Evolutionary conservation across 2,113 vertebrate species (phyloP), one percentile per base, ranked within the genome.

Genomic region (Albula goreensis): DNA sequence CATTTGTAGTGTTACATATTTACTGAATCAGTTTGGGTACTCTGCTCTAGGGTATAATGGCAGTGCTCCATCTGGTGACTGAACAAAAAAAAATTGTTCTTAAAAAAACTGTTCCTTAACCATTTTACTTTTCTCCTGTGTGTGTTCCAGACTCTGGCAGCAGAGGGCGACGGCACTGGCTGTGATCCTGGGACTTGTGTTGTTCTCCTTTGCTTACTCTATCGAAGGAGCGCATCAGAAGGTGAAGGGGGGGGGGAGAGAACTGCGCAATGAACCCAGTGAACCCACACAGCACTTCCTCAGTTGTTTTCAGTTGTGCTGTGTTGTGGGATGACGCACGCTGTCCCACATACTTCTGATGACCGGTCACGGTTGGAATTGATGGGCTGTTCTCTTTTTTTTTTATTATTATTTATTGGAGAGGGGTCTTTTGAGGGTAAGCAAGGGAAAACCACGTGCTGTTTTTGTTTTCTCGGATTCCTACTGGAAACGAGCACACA

Each of bases 191-290:
- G 92, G 92, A 60, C 92, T 98, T 81, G 90, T 93, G 88, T 88
- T 94, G 86, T 95, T 97, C 89, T 92, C 91, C 91, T 91, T 96
- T 90, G 90, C 89, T 56, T 97, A 97, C 94, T 95, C 93, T 93
- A 90, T 96, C 90, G 96, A 98, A 92, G 97, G 97, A 93, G 85
- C 93, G 53, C 97, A 98, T 93, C 97, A 98, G 91, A 94, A 96
- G 97, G 97, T 98, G 95, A 81, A 92, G 53, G 22, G 13, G 57
- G 51, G 56, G 17, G 5, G 50, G 10, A 12, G 11, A 63, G 17
- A 12, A 31, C 25, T 2, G 70, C n/a, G 60, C 17, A 22, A 66
- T 66, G 17, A 66, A 66, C 60, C 17, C 60, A 22, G 17, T 66
- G 60, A 41, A 41, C 31, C 31, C 31, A 41, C 31, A 41, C 31